A percentile compares a stretch with the other conserved stretches of the same genome.
Conservation (phyloP, 2,888 invertebrate species). For the Phymatocera aterrima region DNA sequence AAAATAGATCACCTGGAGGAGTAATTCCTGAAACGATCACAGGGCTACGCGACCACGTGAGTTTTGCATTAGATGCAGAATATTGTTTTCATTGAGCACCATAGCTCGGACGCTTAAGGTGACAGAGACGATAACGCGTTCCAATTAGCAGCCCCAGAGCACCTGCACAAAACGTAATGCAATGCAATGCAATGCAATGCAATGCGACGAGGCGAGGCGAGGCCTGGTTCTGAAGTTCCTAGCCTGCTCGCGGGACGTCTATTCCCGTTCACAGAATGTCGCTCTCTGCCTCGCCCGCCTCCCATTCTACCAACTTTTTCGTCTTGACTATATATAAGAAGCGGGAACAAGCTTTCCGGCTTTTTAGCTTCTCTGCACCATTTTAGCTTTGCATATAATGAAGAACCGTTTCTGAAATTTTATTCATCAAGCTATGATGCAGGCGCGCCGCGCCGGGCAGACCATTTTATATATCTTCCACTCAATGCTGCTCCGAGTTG, state of each 20-base stretch:
- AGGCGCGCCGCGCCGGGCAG: too few species aligned
- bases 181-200: background rate
- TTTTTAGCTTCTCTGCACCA: background rate
- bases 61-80: background rate
- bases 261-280: slow-evolving; percentile 20
- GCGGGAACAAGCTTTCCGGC: background rate
- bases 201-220: background rate
- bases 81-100: background rate
- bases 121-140: slow-evolving; percentile 22
- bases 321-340: background rate
- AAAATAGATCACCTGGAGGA: too few species aligned
- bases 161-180: slow-evolving; percentile 15
- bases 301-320: too few species aligned
- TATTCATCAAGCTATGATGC: background rate
- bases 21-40: too few species aligned
- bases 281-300: background rate
- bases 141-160: slow-evolving; percentile 32
- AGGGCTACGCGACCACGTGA: background rate
- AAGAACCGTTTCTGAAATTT: background rate
- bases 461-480: background rate
- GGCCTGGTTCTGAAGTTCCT: too few species aligned
- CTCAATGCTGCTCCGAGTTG: background rate
- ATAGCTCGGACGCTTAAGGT: slow-evolving; percentile 3
- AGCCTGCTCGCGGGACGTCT: background rate
- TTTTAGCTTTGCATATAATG: too few species aligned